A percentile compares a stretch with the other conserved stretches of the same genome.
Evolutionary conservation across 1,140 invertebrate genomes (phyloP).

Genomic region (Drosophila leontia): DNA sequence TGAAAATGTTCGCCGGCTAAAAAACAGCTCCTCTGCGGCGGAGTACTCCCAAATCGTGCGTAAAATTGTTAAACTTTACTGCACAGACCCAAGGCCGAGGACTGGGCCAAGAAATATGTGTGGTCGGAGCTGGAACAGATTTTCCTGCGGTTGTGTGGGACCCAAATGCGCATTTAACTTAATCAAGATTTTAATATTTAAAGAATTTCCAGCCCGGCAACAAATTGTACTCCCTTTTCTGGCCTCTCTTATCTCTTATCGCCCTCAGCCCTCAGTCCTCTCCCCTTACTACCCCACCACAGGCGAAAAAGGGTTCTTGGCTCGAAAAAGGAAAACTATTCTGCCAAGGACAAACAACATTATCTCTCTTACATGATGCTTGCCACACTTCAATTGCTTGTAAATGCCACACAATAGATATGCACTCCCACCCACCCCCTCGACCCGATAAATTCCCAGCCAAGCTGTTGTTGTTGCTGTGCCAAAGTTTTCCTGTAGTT

Average conservation of each 20-base stretch:
- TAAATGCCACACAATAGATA: conserved; percentile 73
- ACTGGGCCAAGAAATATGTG: conserved; percentile 12
- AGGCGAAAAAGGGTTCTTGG: conserved; percentile 49
- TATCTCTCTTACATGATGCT: conserved; percentile 67
- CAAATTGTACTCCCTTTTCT: conserved; percentile 46
- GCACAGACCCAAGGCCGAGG: conserved; percentile 9
- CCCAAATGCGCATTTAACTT: conserved; percentile 82
- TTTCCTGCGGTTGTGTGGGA: conserved; percentile 43
- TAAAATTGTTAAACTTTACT: conserved; percentile 64
- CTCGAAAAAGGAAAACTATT: conserved; percentile 52
- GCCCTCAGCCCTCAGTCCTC: conserved; percentile 9
- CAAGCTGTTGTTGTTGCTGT: conserved; percentile 26
- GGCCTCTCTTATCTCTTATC: conserved; percentile 31
- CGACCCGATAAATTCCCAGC: conserved; percentile 51
- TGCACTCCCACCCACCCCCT: conserved; percentile 5
- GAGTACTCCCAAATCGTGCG: conserved; percentile 64
- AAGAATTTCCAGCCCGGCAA: conserved; percentile 59
- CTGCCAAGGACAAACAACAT: conserved; percentile 67
- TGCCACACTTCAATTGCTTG: conserved; percentile 76
- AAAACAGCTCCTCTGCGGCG: conserved; percentile 25
- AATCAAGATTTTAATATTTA: conserved; percentile 84
- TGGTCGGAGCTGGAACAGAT: conserved; percentile 50
- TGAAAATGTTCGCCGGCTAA: conserved; percentile 51
- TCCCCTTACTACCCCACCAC: conserved; percentile 10
- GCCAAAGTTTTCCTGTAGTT: conserved; percentile 59